Evolutionary conservation across 2,888 invertebrate genomes (phyloP).

Genomic region (Sialis fuliginosa): DNA sequence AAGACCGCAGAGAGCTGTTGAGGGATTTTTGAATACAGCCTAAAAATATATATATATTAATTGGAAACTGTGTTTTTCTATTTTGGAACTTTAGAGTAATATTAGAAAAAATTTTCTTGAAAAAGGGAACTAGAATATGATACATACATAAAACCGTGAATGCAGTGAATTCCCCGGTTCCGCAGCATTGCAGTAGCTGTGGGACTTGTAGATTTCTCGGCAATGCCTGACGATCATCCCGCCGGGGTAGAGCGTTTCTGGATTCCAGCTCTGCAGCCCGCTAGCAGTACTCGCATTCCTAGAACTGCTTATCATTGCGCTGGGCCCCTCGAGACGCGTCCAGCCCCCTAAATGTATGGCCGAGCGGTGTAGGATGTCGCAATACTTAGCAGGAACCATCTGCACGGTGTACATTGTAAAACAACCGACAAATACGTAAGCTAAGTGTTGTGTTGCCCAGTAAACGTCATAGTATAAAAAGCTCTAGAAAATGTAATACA

Average conservation of each 20-base stretch:
- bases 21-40: constrained; percentile 77
- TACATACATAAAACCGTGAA: constrained; percentile 74
- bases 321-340: constrained; percentile 27
- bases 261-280: constrained; percentile 30
- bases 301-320: constrained; percentile 11
- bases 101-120: too few species aligned
- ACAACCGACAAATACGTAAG: constrained; percentile 69
- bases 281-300: background rate
- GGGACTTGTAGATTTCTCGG: constrained; percentile 56
- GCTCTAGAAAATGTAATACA: constrained; percentile 25
- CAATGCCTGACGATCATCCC: constrained; percentile 58
- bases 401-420: constrained; percentile 64
- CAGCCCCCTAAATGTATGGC: constrained; percentile 79
- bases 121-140: too few species aligned
- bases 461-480: constrained; percentile 64
- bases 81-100: too few species aligned
- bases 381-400: constrained; percentile 45
- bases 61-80: too few species aligned
- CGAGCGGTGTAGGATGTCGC: constrained; percentile 79
- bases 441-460: constrained; percentile 69
- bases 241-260: constrained; percentile 48
- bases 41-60: constrained; percentile 38
- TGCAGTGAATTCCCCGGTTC: constrained; percentile 72
- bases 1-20: constrained; percentile 52
- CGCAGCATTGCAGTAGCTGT: constrained; percentile 67